Percentiles rank a stretch among this genome's conserved stretches.
These are phyloP conservation scores for Polypterus bichir DNA, from an alignment of 2,113 vertebrate species.

Conservation along the genomic window DNA sequence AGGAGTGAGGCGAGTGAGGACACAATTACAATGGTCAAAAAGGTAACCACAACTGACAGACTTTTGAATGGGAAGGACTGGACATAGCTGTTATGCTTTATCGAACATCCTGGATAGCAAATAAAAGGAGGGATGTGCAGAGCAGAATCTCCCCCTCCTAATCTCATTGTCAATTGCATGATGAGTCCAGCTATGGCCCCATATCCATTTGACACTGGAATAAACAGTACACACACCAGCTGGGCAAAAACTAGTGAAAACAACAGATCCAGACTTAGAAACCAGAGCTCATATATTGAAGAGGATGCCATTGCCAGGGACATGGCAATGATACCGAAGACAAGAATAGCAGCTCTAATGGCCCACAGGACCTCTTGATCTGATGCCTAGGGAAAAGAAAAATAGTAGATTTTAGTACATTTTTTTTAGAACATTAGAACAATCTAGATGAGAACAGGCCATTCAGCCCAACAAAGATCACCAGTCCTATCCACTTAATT, in stretches of 20 bases:
- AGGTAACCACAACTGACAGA: no score
- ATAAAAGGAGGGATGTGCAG: no score
- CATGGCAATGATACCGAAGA: conserved; percentile 39
- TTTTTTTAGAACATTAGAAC: conserved; percentile 54
- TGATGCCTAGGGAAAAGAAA: conserved; percentile 39
- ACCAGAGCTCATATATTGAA: conserved; percentile 48
- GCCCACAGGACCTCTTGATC: conserved; percentile 48
- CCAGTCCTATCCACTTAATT: conserved; percentile 4
- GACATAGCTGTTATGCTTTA: no score
- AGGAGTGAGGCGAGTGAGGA: no score
- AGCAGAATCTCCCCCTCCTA: conserved; percentile 26
- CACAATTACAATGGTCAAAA: no score
- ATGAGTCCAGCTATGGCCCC: conserved; percentile 40
- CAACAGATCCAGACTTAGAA: conserved; percentile 50
- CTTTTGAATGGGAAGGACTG: no score
- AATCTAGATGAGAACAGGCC: conserved; percentile 41
- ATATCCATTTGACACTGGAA: conserved; percentile 37
- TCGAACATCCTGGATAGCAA: no score
- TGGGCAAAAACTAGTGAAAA: conserved; percentile 53
- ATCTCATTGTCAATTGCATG: conserved; percentile 33
- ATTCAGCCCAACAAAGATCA: conserved; percentile 57
- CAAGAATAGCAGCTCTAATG: conserved; percentile 44
- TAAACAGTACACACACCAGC: conserved; percentile 48
- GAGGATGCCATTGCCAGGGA: conserved; percentile 44
- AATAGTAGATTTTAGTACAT: conserved; percentile 51